These are phyloP conservation scores for Andrena praecox DNA, from an alignment of 2,888 invertebrate species.

Conservation along the genomic window DNA sequence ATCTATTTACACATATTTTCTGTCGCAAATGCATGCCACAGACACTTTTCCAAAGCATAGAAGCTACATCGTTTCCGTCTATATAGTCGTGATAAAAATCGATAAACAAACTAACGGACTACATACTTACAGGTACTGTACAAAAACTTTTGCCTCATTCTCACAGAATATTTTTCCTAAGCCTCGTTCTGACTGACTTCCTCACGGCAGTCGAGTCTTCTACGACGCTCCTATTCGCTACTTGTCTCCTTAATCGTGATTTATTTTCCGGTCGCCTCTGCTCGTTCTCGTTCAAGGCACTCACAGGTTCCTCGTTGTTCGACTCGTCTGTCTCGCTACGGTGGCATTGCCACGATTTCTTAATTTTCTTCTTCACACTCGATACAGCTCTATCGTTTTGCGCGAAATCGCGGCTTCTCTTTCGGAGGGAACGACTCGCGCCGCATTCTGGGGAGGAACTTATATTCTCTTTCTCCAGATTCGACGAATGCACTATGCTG, in stretches of 20 bases:
- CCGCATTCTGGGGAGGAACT: constrained; percentile 23
- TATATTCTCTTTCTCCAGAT: constrained; percentile 63
- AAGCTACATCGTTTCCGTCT: background rate
- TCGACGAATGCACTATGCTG: background rate
- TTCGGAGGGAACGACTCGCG: constrained; percentile 33
- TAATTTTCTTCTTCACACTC: constrained; percentile 30
- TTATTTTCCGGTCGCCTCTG: constrained; percentile 9
- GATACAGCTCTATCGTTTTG: constrained; percentile 31
- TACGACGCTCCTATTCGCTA: background rate
- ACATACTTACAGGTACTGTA: background rate
- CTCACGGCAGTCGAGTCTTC: constrained; percentile 3
- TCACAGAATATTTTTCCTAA: constrained; percentile 5
- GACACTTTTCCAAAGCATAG: background rate
- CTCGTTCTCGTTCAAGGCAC: constrained; percentile 4
- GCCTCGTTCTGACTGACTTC: constrained; percentile 44
- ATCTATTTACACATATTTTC: constrained; percentile 1
- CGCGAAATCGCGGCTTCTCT: constrained; percentile 47
- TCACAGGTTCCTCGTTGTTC: constrained; percentile 33
- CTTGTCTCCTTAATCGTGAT: constrained; percentile 31
- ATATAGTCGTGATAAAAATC: background rate
- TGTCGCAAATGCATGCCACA: background rate
- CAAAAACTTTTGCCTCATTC: constrained; percentile 12
- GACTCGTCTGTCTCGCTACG: constrained; percentile 38
- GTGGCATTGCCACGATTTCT: constrained; percentile 8
- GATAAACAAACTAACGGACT: background rate